Conservation (phyloP, 2,888 invertebrate species). For the Argyra leucocephala region DNA sequence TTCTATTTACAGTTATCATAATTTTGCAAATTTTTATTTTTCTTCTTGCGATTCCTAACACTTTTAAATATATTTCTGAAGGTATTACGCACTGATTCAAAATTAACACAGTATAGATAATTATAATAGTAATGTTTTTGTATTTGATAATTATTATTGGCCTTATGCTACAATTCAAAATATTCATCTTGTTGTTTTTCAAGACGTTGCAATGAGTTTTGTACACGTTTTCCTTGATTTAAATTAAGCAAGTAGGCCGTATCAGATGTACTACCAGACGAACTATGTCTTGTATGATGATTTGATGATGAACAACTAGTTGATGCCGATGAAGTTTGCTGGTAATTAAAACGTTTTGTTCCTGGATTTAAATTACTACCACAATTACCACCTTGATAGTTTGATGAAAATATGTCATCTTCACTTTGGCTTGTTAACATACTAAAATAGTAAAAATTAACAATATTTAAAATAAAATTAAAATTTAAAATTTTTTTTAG, state of each 20-base stretch:
- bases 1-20: neutral
- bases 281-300: slow-evolving; percentile 38
- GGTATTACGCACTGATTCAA: neutral
- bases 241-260: slow-evolving; percentile 49
- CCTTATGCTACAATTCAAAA: slow-evolving; percentile 75
- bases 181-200: slow-evolving; percentile 81
- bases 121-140: slow-evolving; percentile 11
- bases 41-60: neutral
- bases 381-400: slow-evolving; percentile 32
- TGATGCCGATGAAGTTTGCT: slow-evolving; percentile 38
- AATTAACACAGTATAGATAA: slow-evolving; percentile 9
- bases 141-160: slow-evolving; percentile 10
- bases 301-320: slow-evolving; percentile 24
- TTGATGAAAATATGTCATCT: slow-evolving; percentile 35
- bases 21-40: slow-evolving; percentile 1
- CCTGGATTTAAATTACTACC: slow-evolving; percentile 30
- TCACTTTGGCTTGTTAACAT: slow-evolving; percentile 39
- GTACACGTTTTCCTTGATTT: slow-evolving; percentile 70
- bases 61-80: slow-evolving; percentile 7
- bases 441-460: slow-evolving; percentile 26
- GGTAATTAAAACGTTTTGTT: slow-evolving; percentile 27
- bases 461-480: too few species aligned
- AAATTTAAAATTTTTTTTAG: too few species aligned
- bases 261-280: slow-evolving; percentile 48
- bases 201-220: slow-evolving; percentile 68